Evolutionary conservation across 2,797 vertebrate genomes (phyloP).

Genomic region (Intellagama lesueurii): DNA sequence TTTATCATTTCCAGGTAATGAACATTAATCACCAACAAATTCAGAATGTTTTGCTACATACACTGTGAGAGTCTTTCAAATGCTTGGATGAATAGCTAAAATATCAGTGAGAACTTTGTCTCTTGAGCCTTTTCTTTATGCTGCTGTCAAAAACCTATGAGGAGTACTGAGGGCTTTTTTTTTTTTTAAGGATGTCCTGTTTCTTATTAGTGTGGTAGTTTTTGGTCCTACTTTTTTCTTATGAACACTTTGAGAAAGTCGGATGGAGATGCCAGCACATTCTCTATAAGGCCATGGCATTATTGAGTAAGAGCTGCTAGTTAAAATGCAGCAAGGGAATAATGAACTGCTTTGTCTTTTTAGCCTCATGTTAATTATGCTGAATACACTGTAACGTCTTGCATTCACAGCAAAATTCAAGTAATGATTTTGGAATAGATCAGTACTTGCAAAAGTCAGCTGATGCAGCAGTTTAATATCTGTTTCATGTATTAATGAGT

Average conservation of each 20-base stretch:
- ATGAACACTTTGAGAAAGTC: neutral
- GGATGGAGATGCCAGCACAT: neutral
- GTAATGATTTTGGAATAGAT: slow-evolving; percentile 4
- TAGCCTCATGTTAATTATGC: slow-evolving; percentile 11
- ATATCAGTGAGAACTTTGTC: neutral
- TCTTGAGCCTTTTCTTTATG: neutral
- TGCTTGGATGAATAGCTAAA: neutral
- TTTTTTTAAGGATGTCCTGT: neutral
- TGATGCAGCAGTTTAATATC: neutral
- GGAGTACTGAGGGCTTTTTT: neutral
- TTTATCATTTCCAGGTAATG: too few species aligned
- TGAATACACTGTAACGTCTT: neutral
- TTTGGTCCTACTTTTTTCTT: neutral
- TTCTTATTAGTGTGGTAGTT: neutral
- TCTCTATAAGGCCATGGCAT: neutral
- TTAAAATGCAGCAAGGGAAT: slow-evolving; percentile 4
- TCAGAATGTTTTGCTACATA: neutral
- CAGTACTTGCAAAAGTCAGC: slow-evolving; percentile 3
- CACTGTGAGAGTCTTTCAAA: neutral
- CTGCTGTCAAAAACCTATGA: neutral
- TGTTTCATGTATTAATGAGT: neutral
- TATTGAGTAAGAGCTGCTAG: neutral
- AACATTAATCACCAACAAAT: too few species aligned
- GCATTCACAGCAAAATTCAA: neutral
- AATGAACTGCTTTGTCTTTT: neutral